phyloP scores from a whole-genome alignment of 2,113 vertebrate species.

The Meriones unguiculatus region DNA sequence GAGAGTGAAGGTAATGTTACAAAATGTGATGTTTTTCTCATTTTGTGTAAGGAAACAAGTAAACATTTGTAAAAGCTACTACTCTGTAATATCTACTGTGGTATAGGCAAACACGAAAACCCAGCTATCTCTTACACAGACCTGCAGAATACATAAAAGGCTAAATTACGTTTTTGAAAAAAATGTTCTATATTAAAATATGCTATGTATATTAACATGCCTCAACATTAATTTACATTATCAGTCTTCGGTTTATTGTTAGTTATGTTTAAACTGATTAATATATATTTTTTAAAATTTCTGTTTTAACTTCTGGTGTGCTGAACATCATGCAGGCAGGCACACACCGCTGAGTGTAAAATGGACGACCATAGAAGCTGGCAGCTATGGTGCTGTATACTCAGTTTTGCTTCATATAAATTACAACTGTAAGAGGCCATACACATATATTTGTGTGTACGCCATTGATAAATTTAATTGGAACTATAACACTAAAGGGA shows the following conservation, averaged over 20 bases:
- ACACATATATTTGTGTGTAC: neutral
- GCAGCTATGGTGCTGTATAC: neutral
- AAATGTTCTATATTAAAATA: conserved; percentile 5
- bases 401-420: conserved; percentile 15
- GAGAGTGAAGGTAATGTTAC: neutral
- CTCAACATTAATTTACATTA: neutral
- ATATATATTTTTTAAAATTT: neutral
- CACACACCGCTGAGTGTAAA: neutral
- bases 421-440: neutral
- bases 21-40: neutral
- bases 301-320: conserved; percentile 24
- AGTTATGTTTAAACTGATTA: neutral
- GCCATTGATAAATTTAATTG: conserved; percentile 7
- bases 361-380: neutral
- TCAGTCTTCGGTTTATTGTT: neutral
- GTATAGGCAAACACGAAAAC: conserved; percentile 1
- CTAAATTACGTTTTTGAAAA: neutral
- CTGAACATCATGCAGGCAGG: neutral
- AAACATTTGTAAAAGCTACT: conserved; percentile 3
- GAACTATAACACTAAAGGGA: neutral
- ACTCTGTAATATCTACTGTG: neutral
- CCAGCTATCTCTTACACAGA: conserved; percentile 24
- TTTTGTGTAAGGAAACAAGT: conserved; percentile 9
- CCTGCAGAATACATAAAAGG: neutral
- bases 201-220: neutral